phyloP scores from a whole-genome alignment of 37 sponge, comb jelly and placozoan genomes.

The Lycopodina hypogea region DNA sequence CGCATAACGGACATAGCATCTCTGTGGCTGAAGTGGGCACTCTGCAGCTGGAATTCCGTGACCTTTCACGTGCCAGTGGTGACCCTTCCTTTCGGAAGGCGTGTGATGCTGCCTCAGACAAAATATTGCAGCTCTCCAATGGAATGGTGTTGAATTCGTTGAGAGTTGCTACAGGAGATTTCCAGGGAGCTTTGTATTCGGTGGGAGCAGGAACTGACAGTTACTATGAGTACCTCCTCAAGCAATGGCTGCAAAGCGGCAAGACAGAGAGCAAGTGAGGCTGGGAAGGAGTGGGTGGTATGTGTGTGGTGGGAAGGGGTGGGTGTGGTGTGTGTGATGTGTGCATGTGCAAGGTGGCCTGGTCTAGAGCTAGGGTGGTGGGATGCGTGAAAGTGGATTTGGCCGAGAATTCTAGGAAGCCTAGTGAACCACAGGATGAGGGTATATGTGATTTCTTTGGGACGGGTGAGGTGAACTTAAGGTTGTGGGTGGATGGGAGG shows the following conservation, averaged over 20 bases:
- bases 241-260: slow-evolving; percentile 86
- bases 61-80: slow-evolving; percentile 70
- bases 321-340: no score
- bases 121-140: slow-evolving; percentile 49
- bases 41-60: slow-evolving; percentile 92
- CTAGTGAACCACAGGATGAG: no score
- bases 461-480: no score
- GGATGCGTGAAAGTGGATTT: no score
- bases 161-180: slow-evolving; percentile 43
- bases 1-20: slow-evolving; percentile 22
- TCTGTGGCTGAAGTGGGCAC: slow-evolving; percentile 82
- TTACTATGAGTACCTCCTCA: slow-evolving; percentile 95
- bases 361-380: no score
- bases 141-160: slow-evolving; percentile 60
- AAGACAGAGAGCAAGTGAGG: slow-evolving; percentile 72
- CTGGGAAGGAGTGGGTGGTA: neutral
- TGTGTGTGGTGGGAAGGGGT: neutral
- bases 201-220: slow-evolving; percentile 90
- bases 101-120: slow-evolving; percentile 52
- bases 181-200: slow-evolving; percentile 48
- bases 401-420: no score
- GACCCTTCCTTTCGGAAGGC: slow-evolving; percentile 52
- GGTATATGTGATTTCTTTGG: no score
- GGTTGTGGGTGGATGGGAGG: no score
- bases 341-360: no score